Evolutionary conservation across 2,888 invertebrate genomes (phyloP), one percentile per base, ranked within the genome.

Genomic region (Acrobeloides nanus): DNA sequence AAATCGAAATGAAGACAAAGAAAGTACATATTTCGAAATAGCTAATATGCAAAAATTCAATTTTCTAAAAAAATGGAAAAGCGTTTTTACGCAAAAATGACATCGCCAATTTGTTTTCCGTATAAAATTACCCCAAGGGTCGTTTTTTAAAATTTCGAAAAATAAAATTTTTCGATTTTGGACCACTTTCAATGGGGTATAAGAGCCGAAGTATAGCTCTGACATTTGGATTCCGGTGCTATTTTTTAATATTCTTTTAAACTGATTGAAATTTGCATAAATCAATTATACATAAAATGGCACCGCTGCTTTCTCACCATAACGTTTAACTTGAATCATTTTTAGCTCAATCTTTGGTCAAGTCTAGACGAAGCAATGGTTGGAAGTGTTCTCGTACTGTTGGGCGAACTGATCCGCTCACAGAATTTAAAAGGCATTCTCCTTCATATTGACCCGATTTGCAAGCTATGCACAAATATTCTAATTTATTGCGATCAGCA

Each of bases 361-460:
- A 54, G 59, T 10, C 55, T 68, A 21, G 65, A 68, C 39, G 65
- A 68, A 18, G 44, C 53, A 31, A 54, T 68, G 46, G 55, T 64
- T 27, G 68, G 66, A 45, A 68, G 60, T 33, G 55, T 62, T 21
- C 55, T 68, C 0, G 51, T 68, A 1, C 47, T 68, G 8, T 57
- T 65, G 20, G 64, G 64, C 40, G 68, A 68, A 40, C 45, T 68
- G 25, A 57, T 68, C 20, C 46, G 61, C 29, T 62, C 61, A 1
- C 63, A 65, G 38, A 64, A 68, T 47, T 59, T 68, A 59, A 35
- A 60, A 6, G 62, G 64, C 6, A 58, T 68, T 47, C 56, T 59
- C 33, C 21, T 17, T 32, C 24, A 46, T 53, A 55, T 61, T 1
- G 58, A 60, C 29, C 53, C 51, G 7, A 55, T 68, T 3, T 38